Evolutionary conservation across 1,140 invertebrate species (phyloP), one percentile per base, ranked within the genome.

Genomic region (Cotesia glomerata): DNA sequence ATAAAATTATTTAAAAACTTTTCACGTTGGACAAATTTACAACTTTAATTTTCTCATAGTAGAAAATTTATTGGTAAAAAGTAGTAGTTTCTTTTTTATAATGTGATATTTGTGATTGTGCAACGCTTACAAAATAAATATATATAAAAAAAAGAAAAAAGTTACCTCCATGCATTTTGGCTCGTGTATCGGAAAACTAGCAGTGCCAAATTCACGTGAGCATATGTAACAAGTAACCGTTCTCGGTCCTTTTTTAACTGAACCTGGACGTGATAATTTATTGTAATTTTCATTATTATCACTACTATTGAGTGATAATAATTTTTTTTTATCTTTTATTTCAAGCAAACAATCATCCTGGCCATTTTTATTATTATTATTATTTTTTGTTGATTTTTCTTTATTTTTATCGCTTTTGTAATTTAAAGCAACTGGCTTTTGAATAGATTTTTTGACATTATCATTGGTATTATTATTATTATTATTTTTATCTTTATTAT

Each of bases 111-210:
- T 45, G 26, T 45, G 7, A 45, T 45, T 0, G 7, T 5, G 9
- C 5, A 8, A 39, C 2, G 0, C 5, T 5, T 7, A 56, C n/a
- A 18, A 13, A 56, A 56, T 16, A 54, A 54, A 54, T 1, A 5
- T 54, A 54, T 11, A 54, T 4, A 35, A 35, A 35, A 64, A 5
- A 18, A 49, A 51, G 52, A 65, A 8, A 61, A 34, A 65, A 87
- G 89, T 91, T 84, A 94, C 95, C 85, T 93, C 88, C 66, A 95
- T 80, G 82, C 94, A 95, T 75, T 93, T 92, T 0, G 93, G 93
- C 78, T 95, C 93, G 83, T 95, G 94, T 70, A 95, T 92, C 4
- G 88, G 86, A 71, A 94, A 90, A 13, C 92, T 93, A 71, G 91
- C 91, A 0, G 91, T 91, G 2, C 94, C 94, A 84, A 94, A 96